These are phyloP conservation scores for Mimachlamys varia DNA, from an alignment of 2,888 invertebrate species.

Conservation along the genomic window DNA sequence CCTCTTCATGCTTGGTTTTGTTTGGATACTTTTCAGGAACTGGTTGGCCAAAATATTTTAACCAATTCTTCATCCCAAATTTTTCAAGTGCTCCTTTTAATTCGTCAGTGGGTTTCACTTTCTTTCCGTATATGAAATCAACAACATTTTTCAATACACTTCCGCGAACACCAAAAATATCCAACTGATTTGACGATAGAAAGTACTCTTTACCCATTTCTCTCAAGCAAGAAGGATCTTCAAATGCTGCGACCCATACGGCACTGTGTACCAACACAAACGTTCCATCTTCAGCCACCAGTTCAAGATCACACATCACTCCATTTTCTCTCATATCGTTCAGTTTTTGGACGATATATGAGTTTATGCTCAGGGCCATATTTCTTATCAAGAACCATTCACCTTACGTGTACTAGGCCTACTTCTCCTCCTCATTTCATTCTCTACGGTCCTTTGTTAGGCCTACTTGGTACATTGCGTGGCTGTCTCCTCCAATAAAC, in stretches of 20 bases:
- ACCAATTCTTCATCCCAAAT: constrained; percentile 47
- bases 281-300: constrained; percentile 54
- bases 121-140: constrained; percentile 47
- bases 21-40: not conserved
- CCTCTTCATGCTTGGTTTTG: not conserved
- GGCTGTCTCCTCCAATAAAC: not conserved
- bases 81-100: constrained; percentile 42
- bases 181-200: constrained; percentile 37
- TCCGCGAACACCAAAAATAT: constrained; percentile 29
- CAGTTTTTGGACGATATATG: constrained; percentile 45
- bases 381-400: not conserved
- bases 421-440: not conserved
- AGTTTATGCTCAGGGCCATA: not conserved
- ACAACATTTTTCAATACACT: constrained; percentile 46
- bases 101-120: constrained; percentile 31
- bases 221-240: constrained; percentile 38
- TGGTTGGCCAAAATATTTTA: not conserved
- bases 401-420: too few relatives aligned
- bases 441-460: not conserved
- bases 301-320: constrained; percentile 60
- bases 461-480: not conserved
- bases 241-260: constrained; percentile 59
- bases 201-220: constrained; percentile 15
- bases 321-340: constrained; percentile 51
- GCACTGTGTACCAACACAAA: constrained; percentile 55